phyloP scores from a whole-genome alignment of 2,888 invertebrate genomes.

The Tridacna crocea region DNA sequence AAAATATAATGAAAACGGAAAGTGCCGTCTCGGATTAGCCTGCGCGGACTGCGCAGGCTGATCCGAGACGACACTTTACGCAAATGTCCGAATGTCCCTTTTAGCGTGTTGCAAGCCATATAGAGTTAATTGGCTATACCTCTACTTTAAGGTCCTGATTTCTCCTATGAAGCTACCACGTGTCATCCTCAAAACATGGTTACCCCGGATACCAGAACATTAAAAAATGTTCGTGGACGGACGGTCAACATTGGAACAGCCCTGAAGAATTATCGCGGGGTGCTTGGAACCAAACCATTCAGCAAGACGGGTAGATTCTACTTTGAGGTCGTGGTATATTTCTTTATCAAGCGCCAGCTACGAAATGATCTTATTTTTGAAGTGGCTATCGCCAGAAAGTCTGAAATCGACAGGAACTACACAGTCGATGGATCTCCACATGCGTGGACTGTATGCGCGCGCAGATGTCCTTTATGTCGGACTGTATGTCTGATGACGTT shows the following conservation, averaged over 20 bases:
- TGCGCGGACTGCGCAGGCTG: too few species aligned
- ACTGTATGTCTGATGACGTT: constrained; percentile 69
- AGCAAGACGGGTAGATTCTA: constrained; percentile 63
- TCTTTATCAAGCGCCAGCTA: constrained; percentile 67
- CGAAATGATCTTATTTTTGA: constrained; percentile 70
- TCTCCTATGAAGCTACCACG: constrained; percentile 51
- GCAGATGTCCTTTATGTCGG: constrained; percentile 68
- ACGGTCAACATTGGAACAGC: constrained; percentile 48
- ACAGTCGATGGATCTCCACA: constrained; percentile 65
- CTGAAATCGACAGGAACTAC: constrained; percentile 68
- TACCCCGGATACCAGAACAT: constrained; percentile 51
- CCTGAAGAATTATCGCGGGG: constrained; percentile 66
- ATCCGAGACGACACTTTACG: too few species aligned
- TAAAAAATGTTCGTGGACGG: constrained; percentile 63
- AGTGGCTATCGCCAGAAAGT: constrained; percentile 63
- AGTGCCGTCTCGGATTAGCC: too few species aligned
- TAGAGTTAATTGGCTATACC: neutral
- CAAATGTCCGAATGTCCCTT: too few species aligned
- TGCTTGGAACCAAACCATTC: constrained; percentile 63
- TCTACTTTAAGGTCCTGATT: constrained; percentile 60
- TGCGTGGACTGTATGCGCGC: constrained; percentile 65
- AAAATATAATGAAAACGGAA: too few species aligned
- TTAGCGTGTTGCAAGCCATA: too few species aligned
- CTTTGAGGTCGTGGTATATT: constrained; percentile 64
- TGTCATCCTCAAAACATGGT: constrained; percentile 65